Conservation (phyloP, 1,140 invertebrate genomes). For the Lucilia cuprina region DNA sequence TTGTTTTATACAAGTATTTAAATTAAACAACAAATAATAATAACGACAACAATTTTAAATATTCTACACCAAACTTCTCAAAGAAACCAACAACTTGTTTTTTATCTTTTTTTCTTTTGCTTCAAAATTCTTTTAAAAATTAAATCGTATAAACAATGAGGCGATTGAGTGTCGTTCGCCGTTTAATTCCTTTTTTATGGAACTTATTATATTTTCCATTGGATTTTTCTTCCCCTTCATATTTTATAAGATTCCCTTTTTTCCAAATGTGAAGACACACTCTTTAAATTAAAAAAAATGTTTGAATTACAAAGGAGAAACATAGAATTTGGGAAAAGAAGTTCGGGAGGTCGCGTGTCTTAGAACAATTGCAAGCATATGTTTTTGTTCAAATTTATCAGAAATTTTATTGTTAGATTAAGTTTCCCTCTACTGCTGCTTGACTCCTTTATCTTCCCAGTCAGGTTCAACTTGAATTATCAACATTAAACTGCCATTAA, state of each 20-base stretch:
- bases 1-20: not conserved
- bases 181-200: not conserved
- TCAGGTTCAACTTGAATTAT: not conserved
- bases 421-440: not conserved
- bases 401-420: not conserved
- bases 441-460: not conserved
- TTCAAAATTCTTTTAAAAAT: not conserved
- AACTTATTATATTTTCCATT: not conserved
- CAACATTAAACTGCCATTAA: not conserved
- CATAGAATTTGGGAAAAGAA: not conserved
- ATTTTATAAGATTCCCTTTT: not conserved
- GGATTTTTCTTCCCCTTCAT: not conserved
- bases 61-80: not conserved
- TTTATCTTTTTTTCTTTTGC: not conserved
- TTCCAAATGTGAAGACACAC: not conserved
- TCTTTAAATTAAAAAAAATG: not conserved
- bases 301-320: not conserved
- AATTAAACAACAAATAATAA: not conserved
- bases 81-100: constrained; percentile 4
- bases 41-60: not conserved
- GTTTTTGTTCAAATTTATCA: not conserved
- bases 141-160: not conserved
- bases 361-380: not conserved
- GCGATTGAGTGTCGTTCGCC: not conserved
- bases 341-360: not conserved